Percentiles rank a stretch among this genome's conserved stretches.
Conservation (phyloP, 2,797 vertebrate genomes). For the Chelon labrosus region DNA sequence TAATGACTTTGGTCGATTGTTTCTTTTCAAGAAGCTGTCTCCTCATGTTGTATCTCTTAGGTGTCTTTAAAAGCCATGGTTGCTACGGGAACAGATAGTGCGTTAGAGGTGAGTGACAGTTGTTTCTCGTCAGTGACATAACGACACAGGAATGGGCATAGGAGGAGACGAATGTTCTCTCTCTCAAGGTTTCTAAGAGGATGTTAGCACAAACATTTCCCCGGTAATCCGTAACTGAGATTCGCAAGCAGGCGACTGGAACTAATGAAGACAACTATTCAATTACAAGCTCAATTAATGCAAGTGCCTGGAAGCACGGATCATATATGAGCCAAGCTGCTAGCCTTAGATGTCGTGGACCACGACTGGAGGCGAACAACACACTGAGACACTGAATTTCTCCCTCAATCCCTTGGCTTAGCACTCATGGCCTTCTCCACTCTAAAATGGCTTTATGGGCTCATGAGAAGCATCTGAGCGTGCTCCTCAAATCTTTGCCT, state of each 20-base stretch:
- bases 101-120: conserved; percentile 60
- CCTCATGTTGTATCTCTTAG: conserved; percentile 46
- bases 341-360: conserved; percentile 73
- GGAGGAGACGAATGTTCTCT: conserved; percentile 29
- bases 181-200: conserved; percentile 51
- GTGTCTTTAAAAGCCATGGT: conserved; percentile 60
- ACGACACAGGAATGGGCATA: conserved; percentile 24
- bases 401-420: conserved; percentile 71
- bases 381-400: conserved; percentile 55
- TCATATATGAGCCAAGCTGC: conserved; percentile 78
- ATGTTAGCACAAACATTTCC: conserved; percentile 73
- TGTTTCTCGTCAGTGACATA: conserved; percentile 50
- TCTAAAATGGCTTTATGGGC: conserved; percentile 65
- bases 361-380: conserved; percentile 73
- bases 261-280: conserved; percentile 91
- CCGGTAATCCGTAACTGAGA: conserved; percentile 79
- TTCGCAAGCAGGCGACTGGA: conserved; percentile 82
- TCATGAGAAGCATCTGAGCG: conserved; percentile 64
- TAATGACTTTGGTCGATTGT: conserved; percentile 65
- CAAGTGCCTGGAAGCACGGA: conserved; percentile 81
- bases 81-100: conserved; percentile 61
- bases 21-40: conserved; percentile 51
- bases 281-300: conserved; percentile 89
- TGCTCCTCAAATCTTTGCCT: conserved; percentile 52
- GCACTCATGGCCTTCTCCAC: conserved; percentile 66